A percentile compares a stretch with the other conserved stretches of the same genome.
These are phyloP conservation scores for Penaeus chinensis DNA, from an alignment of 1,140 invertebrate species.

Conservation along the genomic window DNA sequence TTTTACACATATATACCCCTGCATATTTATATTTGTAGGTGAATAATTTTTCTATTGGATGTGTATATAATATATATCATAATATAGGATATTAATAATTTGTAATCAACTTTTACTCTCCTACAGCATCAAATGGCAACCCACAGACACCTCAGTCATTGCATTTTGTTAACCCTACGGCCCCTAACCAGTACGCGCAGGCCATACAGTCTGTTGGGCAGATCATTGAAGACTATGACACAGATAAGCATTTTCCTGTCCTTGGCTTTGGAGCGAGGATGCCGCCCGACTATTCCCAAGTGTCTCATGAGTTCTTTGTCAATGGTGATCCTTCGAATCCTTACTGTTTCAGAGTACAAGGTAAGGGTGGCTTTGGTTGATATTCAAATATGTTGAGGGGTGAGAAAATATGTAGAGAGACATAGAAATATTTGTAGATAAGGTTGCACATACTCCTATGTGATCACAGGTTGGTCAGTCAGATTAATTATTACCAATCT, in stretches of 20 bases:
- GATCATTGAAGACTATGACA: conserved; percentile 77
- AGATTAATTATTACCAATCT: too few relatives aligned
- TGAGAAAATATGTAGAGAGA: too few relatives aligned
- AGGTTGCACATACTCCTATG: too few relatives aligned
- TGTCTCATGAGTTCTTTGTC: conserved; percentile 74
- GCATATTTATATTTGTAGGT: not conserved
- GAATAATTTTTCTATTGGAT: too few relatives aligned
- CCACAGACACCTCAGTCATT: conserved; percentile 73
- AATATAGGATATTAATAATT: too few relatives aligned
- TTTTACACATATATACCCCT: not conserved
- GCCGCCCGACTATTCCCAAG: conserved; percentile 70
- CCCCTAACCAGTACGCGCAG: conserved; percentile 72
- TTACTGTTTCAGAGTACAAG: conserved; percentile 70
- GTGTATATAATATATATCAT: too few relatives aligned
- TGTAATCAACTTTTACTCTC: too few relatives aligned
- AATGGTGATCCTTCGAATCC: conserved; percentile 74
- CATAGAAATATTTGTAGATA: too few relatives aligned
- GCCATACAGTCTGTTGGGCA: conserved; percentile 74
- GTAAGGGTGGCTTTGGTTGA: conserved; percentile 57
- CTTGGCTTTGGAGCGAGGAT: conserved; percentile 74
- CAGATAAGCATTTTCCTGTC: conserved; percentile 72
- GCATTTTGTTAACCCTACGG: conserved; percentile 70
- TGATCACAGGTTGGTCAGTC: too few relatives aligned
- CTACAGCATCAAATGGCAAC: conserved; percentile 77
- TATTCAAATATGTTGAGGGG: too few relatives aligned